Evolutionary conservation across 2,797 vertebrate species (phyloP).

Genomic region (Chaetodon trifasciatus): DNA sequence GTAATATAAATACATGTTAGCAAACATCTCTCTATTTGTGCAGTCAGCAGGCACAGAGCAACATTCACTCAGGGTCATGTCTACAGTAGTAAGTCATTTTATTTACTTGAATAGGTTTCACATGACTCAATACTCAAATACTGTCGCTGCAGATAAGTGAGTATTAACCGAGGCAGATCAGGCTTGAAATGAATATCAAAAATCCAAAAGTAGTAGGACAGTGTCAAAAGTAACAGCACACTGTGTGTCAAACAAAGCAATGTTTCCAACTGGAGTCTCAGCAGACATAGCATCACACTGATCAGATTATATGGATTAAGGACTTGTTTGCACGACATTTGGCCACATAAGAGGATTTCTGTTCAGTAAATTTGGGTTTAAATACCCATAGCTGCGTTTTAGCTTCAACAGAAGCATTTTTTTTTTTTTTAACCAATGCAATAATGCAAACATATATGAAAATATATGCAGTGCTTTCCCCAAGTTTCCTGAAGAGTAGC

Average conservation of each 20-base stretch:
- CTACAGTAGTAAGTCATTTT: not conserved
- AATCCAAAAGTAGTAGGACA: not conserved
- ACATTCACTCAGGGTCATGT: not conserved
- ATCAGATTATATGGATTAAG: constrained; percentile 70
- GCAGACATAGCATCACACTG: constrained; percentile 18
- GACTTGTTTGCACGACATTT: constrained; percentile 53
- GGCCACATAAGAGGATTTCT: constrained; percentile 37
- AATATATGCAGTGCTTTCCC: not conserved
- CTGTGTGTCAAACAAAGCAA: constrained; percentile 27
- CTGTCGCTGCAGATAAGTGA: not conserved
- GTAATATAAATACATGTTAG: too few relatives aligned
- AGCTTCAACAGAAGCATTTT: not conserved
- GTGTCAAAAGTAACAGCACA: not conserved
- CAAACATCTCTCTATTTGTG: not conserved
- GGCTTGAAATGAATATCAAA: not conserved
- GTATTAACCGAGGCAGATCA: not conserved
- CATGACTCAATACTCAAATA: not conserved
- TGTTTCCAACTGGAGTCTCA: constrained; percentile 34
- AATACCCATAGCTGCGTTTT: constrained; percentile 24
- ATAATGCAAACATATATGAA: constrained; percentile 3
- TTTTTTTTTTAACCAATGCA: not conserved
- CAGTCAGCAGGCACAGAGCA: not conserved
- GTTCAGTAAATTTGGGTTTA: constrained; percentile 3
- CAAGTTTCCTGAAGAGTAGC: not conserved
- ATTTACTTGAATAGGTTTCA: not conserved